Evolutionary conservation across 2,888 invertebrate species (phyloP).

Genomic region (Trilocha varians): DNA sequence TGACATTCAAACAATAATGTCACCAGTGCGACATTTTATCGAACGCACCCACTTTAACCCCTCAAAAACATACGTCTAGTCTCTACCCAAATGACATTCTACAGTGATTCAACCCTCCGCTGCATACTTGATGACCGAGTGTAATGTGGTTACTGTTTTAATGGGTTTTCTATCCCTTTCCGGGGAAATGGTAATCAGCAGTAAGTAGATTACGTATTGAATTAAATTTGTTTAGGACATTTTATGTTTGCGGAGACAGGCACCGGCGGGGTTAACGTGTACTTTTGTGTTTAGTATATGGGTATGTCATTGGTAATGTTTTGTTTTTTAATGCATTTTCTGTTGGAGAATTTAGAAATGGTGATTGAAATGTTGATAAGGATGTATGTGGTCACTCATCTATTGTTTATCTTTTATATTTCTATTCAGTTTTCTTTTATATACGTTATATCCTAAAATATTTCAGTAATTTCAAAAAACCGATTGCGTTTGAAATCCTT

Average conservation of each 20-base stretch:
- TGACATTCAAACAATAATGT: not conserved
- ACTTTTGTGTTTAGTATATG: no score
- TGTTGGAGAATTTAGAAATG: not conserved
- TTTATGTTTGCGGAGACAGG: not conserved
- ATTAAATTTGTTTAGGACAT: not conserved
- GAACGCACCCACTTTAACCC: slow-evolving; percentile 11
- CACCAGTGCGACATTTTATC: slow-evolving; percentile 7
- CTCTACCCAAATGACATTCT: slow-evolving; percentile 21
- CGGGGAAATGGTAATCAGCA: slow-evolving; percentile 12
- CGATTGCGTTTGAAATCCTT: no score
- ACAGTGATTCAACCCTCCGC: slow-evolving; percentile 16
- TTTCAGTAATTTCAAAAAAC: no score
- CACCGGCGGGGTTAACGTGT: not conserved
- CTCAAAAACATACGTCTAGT: slow-evolving; percentile 8
- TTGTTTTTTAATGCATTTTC: not conserved
- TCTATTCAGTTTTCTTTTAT: no score
- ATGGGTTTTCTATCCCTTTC: slow-evolving; percentile 17
- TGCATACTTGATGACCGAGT: slow-evolving; percentile 21
- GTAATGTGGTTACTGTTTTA: slow-evolving; percentile 20
- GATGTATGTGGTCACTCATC: no score
- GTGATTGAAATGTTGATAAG: no score
- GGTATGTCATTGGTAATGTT: no score
- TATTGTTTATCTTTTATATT: no score
- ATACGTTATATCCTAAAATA: no score
- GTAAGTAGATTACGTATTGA: slow-evolving; percentile 1